Percentiles rank a stretch among this genome's conserved stretches.
These are phyloP conservation scores for Andrena praecox DNA, from an alignment of 2,888 invertebrate genomes.

Conservation along the genomic window DNA sequence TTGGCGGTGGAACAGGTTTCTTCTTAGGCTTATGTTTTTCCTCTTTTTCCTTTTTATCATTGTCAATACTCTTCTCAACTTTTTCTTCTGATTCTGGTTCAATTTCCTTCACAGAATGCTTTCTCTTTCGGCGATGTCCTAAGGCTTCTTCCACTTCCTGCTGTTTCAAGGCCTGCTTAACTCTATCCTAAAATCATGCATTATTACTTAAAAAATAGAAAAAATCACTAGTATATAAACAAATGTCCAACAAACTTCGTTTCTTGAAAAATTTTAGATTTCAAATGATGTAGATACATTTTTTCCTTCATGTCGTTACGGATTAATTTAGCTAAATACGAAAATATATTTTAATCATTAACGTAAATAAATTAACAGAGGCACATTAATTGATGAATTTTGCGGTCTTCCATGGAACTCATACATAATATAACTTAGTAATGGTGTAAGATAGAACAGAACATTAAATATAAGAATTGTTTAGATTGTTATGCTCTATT, in stretches of 20 bases:
- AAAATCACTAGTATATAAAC: neutral
- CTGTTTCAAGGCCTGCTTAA: constrained; percentile 90
- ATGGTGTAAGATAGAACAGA: too few relatives aligned
- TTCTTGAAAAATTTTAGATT: too few relatives aligned
- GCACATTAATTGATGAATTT: too few relatives aligned
- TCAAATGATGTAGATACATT: too few relatives aligned
- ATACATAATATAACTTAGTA: too few relatives aligned
- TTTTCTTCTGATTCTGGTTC: constrained; percentile 84
- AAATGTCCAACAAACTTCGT: neutral
- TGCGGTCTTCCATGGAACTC: too few relatives aligned
- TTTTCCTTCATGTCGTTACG: too few relatives aligned
- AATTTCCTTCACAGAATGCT: constrained; percentile 79
- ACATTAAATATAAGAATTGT: too few relatives aligned
- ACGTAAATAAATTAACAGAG: too few relatives aligned
- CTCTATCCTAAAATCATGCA: constrained; percentile 86
- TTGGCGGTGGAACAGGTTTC: constrained; percentile 89
- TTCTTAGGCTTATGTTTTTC: constrained; percentile 87
- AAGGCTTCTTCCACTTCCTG: constrained; percentile 91
- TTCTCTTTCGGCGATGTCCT: constrained; percentile 88
- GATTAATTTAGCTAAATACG: too few relatives aligned
- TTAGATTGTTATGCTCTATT: too few relatives aligned
- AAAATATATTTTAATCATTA: too few relatives aligned
- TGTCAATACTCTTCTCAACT: constrained; percentile 79
- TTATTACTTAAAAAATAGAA: neutral
- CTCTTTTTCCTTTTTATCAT: constrained; percentile 82